These are phyloP conservation scores for Phodopus roborovskii DNA, from an alignment of 2,113 vertebrate species.

Conservation along the genomic window DNA sequence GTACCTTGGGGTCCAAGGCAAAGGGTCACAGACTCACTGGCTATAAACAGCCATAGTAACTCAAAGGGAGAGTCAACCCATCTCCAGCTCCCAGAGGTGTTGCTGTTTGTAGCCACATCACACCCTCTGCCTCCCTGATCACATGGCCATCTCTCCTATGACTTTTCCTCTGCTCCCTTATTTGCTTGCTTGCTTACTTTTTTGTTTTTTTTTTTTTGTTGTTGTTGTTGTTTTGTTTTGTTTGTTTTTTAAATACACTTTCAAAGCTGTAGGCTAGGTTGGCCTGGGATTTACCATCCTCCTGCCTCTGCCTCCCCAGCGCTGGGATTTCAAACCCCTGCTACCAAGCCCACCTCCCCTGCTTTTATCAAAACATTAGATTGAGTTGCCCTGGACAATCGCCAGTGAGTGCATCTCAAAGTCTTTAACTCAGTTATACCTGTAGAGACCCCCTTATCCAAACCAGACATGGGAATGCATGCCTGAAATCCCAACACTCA, in stretches of 20 bases:
- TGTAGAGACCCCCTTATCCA: not conserved
- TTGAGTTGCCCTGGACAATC: not conserved
- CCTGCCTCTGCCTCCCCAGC: not conserved
- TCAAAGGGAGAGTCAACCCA: not conserved
- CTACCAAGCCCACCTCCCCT: not conserved
- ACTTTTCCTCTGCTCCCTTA: not conserved
- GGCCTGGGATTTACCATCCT: not conserved
- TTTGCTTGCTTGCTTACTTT: not conserved
- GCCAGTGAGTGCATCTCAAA: not conserved
- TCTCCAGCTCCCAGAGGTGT: not conserved
- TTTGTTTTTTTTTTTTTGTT: not conserved
- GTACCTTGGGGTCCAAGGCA: not conserved
- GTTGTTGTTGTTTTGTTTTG: not conserved
- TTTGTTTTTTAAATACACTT: not conserved
- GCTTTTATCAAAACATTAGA: not conserved
- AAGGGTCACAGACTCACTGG: not conserved
- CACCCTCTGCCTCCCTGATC: not conserved
- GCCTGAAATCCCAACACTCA: not conserved
- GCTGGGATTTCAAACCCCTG: not conserved
- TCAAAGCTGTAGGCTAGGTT: not conserved
- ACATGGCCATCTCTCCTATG: not conserved
- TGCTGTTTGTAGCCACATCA: not conserved
- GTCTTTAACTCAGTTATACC: not conserved
- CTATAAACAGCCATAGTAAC: not conserved
- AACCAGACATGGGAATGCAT: no score